Evolutionary conservation across 2,113 vertebrate species (phyloP), one percentile per base, ranked within the genome.

Genomic region (Pseudopipra pipra): DNA sequence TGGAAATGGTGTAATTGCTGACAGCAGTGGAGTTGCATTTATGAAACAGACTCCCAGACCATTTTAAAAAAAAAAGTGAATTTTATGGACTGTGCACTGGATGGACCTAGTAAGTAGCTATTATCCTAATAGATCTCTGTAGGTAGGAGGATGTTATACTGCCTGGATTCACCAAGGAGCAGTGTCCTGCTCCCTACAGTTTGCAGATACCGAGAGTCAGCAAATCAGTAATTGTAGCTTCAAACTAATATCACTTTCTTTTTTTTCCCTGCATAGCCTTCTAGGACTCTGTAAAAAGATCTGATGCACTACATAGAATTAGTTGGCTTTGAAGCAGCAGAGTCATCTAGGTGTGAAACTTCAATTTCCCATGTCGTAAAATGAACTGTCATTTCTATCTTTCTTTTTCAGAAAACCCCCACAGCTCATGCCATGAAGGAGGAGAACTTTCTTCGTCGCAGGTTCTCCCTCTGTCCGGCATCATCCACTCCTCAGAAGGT

Each of bases 401-500:
- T 56, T 31, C 54, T 39, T 55, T 92, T 95, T 66, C 97, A 99
- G 99, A 99, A 98, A 97, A 98, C 98, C 49, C 98, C 98, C 84
- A 95, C 98, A 88, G 83, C 97, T 94, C 98, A 97, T 98, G 97
- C 97, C 97, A 99, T 99, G 99, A 99, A 99, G 98, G 99, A 99
- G 97, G 99, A 99, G 97, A 99, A 98, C 97, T 98, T 99, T 78
- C 98, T 98, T 70, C 98, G 98, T 33, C 98, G 99, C 85, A 98
- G 99, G 97, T 98, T 99, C 96, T 99, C 99, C 16, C 98, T 99
- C 92, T 99, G 98, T 88, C 98, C 99, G 0, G 98, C 98, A 11
- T 96, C 98, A 0, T 98, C 98, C 67, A 98, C 99, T 28, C 99
- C 98, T 12, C 99, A 99, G 94, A 99, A 99, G 94, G 98, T 98